Conservation (phyloP, 2,797 vertebrate species). For the Acanthurus tractus region DNA sequence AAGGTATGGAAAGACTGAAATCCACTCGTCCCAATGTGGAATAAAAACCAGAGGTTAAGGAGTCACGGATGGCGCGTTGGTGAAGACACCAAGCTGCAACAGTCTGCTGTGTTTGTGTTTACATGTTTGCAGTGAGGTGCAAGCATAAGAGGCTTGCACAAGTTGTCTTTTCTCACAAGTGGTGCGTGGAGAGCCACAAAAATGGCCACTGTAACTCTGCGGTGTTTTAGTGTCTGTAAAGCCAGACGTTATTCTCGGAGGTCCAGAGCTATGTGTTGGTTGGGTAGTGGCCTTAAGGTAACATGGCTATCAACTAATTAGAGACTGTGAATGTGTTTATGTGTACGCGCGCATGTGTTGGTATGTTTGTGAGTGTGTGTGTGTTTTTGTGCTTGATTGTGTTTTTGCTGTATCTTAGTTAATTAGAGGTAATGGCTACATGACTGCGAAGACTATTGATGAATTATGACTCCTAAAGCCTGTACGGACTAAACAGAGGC, state of each 20-base stretch:
- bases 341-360: slow-evolving; percentile 21
- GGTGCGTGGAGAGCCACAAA: slow-evolving; percentile 42
- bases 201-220: slow-evolving; percentile 40
- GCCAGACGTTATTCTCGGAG: slow-evolving; percentile 46
- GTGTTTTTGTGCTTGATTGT: slow-evolving; percentile 26
- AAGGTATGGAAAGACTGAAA: slow-evolving; percentile 40
- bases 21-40: slow-evolving; percentile 39
- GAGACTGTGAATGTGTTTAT: slow-evolving; percentile 66
- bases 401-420: slow-evolving; percentile 57
- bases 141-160: slow-evolving; percentile 50
- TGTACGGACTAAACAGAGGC: slow-evolving; percentile 76
- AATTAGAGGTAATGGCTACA: slow-evolving; percentile 28
- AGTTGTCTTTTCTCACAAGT: slow-evolving; percentile 57
- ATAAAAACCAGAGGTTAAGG: slow-evolving; percentile 38
- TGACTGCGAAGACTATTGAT: slow-evolving; percentile 34
- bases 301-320: slow-evolving; percentile 92
- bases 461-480: slow-evolving; percentile 52
- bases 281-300: slow-evolving; percentile 94
- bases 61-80: slow-evolving; percentile 39
- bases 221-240: slow-evolving; percentile 45
- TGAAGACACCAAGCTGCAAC: slow-evolving; percentile 54
- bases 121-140: slow-evolving; percentile 81
- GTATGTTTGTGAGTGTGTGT: slow-evolving; percentile 22
- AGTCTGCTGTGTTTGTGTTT: slow-evolving; percentile 81
- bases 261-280: slow-evolving; percentile 60